Conservation (phyloP, 2,797 vertebrate genomes). For the Rachycentron canadum region DNA sequence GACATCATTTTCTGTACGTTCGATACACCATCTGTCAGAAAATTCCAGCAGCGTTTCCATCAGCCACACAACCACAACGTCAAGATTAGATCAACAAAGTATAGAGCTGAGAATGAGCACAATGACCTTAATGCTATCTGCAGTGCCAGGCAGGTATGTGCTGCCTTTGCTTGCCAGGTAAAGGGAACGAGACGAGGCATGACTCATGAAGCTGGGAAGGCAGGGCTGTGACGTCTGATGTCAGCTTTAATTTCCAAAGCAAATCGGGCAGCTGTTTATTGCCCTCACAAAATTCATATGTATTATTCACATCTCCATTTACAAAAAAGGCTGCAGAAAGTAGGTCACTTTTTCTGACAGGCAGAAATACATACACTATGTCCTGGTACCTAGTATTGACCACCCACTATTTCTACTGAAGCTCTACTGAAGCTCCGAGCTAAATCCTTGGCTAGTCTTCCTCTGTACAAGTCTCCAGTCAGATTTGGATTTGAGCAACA, state of each 20-base stretch:
- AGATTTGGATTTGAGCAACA: slow-evolving; percentile 47
- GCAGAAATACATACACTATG: slow-evolving; percentile 2
- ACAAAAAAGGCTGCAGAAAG: slow-evolving; percentile 36
- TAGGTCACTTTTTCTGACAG: slow-evolving; percentile 23
- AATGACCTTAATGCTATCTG: slow-evolving; percentile 49
- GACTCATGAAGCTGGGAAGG: slow-evolving; percentile 62
- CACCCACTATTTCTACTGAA: slow-evolving; percentile 14
- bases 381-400: slow-evolving; percentile 27
- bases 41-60: slow-evolving; percentile 19
- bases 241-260: slow-evolving; percentile 64
- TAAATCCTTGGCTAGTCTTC: slow-evolving; percentile 27
- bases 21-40: slow-evolving; percentile 36
- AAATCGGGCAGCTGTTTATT: slow-evolving; percentile 58
- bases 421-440: slow-evolving; percentile 32
- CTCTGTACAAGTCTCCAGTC: slow-evolving; percentile 45
- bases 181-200: slow-evolving; percentile 70
- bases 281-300: slow-evolving; percentile 26
- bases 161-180: slow-evolving; percentile 63
- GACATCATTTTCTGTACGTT: slow-evolving; percentile 32
- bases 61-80: slow-evolving; percentile 27
- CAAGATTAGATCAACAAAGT: slow-evolving; percentile 52
- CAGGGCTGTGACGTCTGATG: slow-evolving; percentile 54
- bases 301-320: slow-evolving; percentile 26
- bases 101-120: slow-evolving; percentile 46
- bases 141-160: slow-evolving; percentile 65